phyloP scores from a whole-genome alignment of 1,140 invertebrate genomes.

The Venturia canescens region DNA sequence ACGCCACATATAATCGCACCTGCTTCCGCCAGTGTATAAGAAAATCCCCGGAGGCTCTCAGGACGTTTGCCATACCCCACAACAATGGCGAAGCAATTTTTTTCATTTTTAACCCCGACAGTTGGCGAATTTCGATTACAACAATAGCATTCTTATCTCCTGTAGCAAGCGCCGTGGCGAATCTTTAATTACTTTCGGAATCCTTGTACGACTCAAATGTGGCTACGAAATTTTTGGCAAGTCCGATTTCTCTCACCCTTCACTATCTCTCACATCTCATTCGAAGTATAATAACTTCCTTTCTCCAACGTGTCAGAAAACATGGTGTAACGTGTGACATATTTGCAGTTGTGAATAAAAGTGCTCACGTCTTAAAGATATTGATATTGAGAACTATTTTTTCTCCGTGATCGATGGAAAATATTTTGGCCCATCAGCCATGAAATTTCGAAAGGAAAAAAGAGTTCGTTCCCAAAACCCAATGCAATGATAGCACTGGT shows the following conservation, averaged over 20 bases:
- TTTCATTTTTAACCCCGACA: conserved; percentile 51
- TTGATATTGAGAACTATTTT: no score
- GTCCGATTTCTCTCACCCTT: no score
- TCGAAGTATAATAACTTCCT: no score
- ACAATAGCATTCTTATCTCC: conserved; percentile 34
- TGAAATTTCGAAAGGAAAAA: not conserved
- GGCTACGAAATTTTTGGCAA: no score
- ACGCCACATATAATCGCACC: conserved; percentile 49
- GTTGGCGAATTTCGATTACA: conserved; percentile 51
- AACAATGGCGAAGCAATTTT: conserved; percentile 55
- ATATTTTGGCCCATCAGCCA: no score
- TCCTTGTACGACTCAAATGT: not conserved
- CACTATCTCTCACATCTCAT: no score
- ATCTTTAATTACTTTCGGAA: not conserved
- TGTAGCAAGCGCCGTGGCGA: not conserved
- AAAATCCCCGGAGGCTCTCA: conserved; percentile 17
- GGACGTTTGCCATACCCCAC: not conserved
- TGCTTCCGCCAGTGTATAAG: conserved; percentile 56
- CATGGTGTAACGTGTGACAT: no score
- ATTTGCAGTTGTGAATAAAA: no score
- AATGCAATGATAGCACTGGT: not conserved
- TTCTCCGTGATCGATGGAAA: no score
- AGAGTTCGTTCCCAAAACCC: not conserved
- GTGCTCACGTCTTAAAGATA: no score
- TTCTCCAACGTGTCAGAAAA: no score